These are phyloP conservation scores for Labrus mixtus DNA, from an alignment of 2,113 vertebrate species.

Conservation along the genomic window DNA sequence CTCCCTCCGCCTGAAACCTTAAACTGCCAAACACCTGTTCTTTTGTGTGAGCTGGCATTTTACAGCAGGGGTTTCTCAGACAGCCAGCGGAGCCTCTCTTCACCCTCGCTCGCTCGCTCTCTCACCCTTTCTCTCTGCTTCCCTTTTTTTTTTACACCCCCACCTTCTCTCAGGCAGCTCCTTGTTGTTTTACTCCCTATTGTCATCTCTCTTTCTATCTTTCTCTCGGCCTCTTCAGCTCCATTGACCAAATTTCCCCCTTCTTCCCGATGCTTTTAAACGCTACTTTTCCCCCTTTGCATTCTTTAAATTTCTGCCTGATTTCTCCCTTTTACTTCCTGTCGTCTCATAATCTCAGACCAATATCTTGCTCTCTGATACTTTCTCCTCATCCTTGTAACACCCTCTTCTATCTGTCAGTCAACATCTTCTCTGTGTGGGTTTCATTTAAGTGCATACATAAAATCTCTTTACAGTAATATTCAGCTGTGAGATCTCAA, in stretches of 20 bases:
- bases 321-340: constrained; percentile 21
- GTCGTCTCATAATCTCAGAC: neutral
- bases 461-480: neutral
- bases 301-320: neutral
- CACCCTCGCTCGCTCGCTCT: constrained; percentile 24
- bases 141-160: constrained; percentile 14
- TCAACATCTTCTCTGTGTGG: neutral
- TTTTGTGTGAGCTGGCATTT: constrained; percentile 83
- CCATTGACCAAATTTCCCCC: constrained; percentile 40
- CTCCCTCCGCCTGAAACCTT: constrained; percentile 78
- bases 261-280: constrained; percentile 4
- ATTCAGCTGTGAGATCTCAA: neutral
- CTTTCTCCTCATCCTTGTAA: neutral
- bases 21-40: constrained; percentile 86
- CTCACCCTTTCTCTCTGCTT: constrained; percentile 25
- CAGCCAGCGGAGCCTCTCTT: constrained; percentile 62
- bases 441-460: constrained; percentile 16
- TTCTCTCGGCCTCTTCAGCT: constrained; percentile 21
- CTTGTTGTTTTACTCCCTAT: constrained; percentile 36
- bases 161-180: neutral
- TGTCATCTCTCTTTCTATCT: constrained; percentile 42
- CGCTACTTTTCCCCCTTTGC: neutral
- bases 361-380: neutral
- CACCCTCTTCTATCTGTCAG: neutral
- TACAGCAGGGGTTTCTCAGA: constrained; percentile 75